Base-by-base conservation (phyloP, 2,888 invertebrate species). In the Drosophila longiperda region DNA sequence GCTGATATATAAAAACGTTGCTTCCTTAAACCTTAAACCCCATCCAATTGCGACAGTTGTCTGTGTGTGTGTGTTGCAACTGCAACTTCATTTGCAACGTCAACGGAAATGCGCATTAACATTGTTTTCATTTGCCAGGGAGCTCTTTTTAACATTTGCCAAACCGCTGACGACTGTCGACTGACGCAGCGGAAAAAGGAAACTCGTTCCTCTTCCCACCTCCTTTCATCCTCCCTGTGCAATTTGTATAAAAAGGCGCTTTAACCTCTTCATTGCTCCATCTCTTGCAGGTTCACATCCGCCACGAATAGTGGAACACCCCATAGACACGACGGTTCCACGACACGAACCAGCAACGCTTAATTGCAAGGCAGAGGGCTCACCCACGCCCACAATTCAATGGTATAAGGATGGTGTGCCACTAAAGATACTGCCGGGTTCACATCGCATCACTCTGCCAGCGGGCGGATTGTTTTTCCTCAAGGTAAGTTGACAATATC, bases 241-340 rank as follows among this genome's bases (percentile, higher is more conserved):
- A 71, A 78, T 80, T 81, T 87, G 70, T 87, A 74, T 71, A 74
- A 74, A 82, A 71, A 66, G 45, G 61, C 77, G 69, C 66, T 81
- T 80, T 69, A 62, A 66, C 75, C 67, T 79, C 74, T 80, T 83
- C 81, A 88, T 74, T 78, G 69, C 83, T 79, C 63, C 34, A 20
- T 62, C 60, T 63, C 34, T 23, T 81, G 53, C 93, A 94, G 94
- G 93, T 78, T 94, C 94, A 86, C 94, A 95, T 92, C 94, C 96
- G 62, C 98, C 98, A 0, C 95, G 97, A 87, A 98, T 98, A 91
- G 96, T 96, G 55, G 98, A 98, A 92, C 98, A 98, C 93, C 98
- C 98, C 9, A 94, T 96, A 68, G 97, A 98, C 94, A 96, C 97
- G 80, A 96, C 97, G 32, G 98, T 98, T 52, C 97, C 97, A 12